A percentile compares a stretch with the other conserved stretches of the same genome.
These are phyloP conservation scores for Dissostichus mawsoni DNA, from an alignment of 2,113 vertebrate genomes.

Conservation along the genomic window DNA sequence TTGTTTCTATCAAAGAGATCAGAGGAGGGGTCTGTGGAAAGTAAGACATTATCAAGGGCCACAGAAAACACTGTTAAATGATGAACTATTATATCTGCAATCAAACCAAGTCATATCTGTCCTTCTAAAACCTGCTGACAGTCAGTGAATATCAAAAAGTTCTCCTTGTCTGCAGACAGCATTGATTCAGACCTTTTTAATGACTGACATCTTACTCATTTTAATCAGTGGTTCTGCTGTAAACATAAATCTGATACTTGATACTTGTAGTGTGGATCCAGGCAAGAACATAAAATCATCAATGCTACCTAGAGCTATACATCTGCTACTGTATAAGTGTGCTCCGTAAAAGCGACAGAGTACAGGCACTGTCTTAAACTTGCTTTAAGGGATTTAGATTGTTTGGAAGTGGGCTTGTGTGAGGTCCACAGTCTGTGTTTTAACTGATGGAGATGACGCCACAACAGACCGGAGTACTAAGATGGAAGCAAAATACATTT, in stretches of 20 bases:
- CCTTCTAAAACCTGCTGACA: neutral
- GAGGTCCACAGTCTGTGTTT: no score
- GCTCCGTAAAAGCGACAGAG: neutral
- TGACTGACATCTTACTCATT: neutral
- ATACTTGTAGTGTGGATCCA: neutral
- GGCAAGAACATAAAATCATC: neutral
- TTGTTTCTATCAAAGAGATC: constrained; percentile 4
- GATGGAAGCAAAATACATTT: no score
- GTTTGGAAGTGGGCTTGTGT: no score
- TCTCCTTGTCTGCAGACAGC: neutral
- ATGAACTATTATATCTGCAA: neutral
- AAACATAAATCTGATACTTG: neutral
- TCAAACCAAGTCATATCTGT: neutral
- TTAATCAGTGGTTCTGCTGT: neutral
- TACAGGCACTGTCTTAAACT: neutral
- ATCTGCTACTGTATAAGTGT: neutral
- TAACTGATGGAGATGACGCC: no score
- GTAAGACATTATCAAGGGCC: neutral
- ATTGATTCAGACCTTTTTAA: neutral
- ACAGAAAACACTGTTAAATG: neutral
- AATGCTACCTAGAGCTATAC: neutral
- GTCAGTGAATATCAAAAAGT: neutral
- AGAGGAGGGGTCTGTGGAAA: neutral
- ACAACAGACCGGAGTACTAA: no score
- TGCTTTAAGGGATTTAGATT: no score